Base-by-base conservation (phyloP, 1,140 invertebrate genomes). In the Thereuonema tuberculata region DNA sequence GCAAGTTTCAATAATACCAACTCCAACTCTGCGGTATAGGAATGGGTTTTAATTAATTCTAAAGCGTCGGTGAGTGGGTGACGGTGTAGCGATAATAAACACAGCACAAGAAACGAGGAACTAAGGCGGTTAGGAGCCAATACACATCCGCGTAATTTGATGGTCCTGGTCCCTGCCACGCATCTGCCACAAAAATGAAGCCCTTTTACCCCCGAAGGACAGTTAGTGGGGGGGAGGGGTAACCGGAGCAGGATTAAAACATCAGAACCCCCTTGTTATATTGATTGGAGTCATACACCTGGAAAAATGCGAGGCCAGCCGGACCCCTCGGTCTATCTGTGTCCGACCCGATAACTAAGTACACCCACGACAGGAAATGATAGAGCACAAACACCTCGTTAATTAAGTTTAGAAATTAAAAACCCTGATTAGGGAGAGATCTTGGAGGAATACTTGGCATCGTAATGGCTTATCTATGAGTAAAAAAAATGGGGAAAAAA, bases 21-120 rank as follows among this genome's bases (percentile, higher is more conserved):
- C 53, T 28, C 53, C 24, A 55, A 29, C 53, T 55, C 25, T 55
- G 53, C 26, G 53, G 53, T 55, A 21, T 55, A 26, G 37, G 24
- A 55, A 55, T 55, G 53, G 27, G 53, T 55, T 55, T n/a, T 55
- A 55, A 55, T 55, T 55, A 55, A 55, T 55, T 55, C 53, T 29
- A 28, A 55, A 55, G 53, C 26, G 24, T n/a, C n/a, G n/a, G n/a
- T n/a, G n/a, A n/a, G n/a, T n/a, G n/a, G n/a, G n/a, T n/a, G n/a
- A n/a, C n/a, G n/a, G n/a, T n/a, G n/a, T n/a, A n/a, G n/a, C n/a
- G 53, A 25, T 28, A 55, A 55, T 55, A 55, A 55, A 55, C 53
- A 55, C 24, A 28, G 53, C 14, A 55, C 25, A 20, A 50, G 21
- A 50, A 50, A 20, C n/a, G n/a, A n/a, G n/a, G n/a, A n/a, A n/a